Evolutionary conservation across 2,797 vertebrate species (phyloP).

Genomic region (Cyclopterus lumpus): DNA sequence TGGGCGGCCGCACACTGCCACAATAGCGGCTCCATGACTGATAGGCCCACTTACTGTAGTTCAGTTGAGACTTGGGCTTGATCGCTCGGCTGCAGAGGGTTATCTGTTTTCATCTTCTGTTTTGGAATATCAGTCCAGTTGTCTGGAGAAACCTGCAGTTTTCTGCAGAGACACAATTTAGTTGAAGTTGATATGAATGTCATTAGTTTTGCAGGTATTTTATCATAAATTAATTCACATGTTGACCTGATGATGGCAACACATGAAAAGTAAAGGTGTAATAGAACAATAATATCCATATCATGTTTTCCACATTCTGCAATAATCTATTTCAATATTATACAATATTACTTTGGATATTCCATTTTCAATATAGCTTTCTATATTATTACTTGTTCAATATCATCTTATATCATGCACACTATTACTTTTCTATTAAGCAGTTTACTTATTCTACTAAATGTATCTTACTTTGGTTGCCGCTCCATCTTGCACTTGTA

Average conservation of each 20-base stretch:
- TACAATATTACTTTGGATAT: too few relatives aligned
- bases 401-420: too few relatives aligned
- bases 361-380: too few relatives aligned
- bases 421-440: too few relatives aligned
- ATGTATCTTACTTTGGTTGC: too few relatives aligned
- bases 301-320: too few relatives aligned
- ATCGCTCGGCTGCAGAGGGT: not conserved
- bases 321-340: too few relatives aligned
- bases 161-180: not conserved
- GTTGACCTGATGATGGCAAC: not conserved
- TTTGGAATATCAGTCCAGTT: not conserved
- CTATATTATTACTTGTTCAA: too few relatives aligned
- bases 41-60: not conserved
- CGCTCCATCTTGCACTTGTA: not conserved
- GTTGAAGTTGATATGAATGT: not conserved
- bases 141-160: not conserved
- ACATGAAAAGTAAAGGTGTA: not conserved
- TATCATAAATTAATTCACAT: not conserved
- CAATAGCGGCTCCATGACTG: conserved; percentile 4
- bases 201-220: not conserved
- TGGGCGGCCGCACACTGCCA: conserved; percentile 11
- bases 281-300: too few relatives aligned
- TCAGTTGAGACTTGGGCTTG: not conserved
- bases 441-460: too few relatives aligned
- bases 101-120: not conserved